Evolutionary conservation across 2,888 invertebrate genomes (phyloP), one percentile per base, ranked within the genome.

Genomic region (Syritta pipiens): DNA sequence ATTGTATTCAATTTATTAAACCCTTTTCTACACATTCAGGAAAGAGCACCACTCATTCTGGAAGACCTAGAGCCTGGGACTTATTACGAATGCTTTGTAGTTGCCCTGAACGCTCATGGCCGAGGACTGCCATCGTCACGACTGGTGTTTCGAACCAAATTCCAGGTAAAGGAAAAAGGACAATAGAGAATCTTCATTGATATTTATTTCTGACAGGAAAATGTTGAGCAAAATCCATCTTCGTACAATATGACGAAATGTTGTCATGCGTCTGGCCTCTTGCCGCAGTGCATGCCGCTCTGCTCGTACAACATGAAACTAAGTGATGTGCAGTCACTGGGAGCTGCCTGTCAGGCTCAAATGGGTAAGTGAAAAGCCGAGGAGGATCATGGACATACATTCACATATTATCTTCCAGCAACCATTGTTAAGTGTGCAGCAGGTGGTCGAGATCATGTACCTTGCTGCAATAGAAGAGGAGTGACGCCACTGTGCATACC

Each of bases 281-380:
- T 88, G 81, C 87, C 88, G 4, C 88, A 88, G 71, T 95, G 95
- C 85, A 91, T 94, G 89, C 94, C 95, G 0, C 90, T 96, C 7
- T 96, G 96, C 84, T 92, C 94, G 0, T 96, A 95, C 86, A 93
- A 95, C 85, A 95, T 95, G 51, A 94, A 93, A 84, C 94, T 96
- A 93, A 92, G 93, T 2, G 95, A 95, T 86, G 91, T 96, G 75
- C 91, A 94, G 84, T 90, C 91, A 37, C 86, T 96, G 69, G 94
- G 94, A 4, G 92, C 93, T 2, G 91, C 93, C 1, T 96, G 95
- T 85, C 92, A 93, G n/a, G 91, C 92, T 63, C 94, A 95, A 88
- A 93, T 95, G 89, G 92, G 94, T 85, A 93, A 93, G 49, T 44
- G 28, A 0, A 32, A 37, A 9, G 7, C 37, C 14, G 12, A 9